Evolutionary conservation across 2,113 vertebrate genomes (phyloP).

Genomic region (Chelonoidis abingdonii): DNA sequence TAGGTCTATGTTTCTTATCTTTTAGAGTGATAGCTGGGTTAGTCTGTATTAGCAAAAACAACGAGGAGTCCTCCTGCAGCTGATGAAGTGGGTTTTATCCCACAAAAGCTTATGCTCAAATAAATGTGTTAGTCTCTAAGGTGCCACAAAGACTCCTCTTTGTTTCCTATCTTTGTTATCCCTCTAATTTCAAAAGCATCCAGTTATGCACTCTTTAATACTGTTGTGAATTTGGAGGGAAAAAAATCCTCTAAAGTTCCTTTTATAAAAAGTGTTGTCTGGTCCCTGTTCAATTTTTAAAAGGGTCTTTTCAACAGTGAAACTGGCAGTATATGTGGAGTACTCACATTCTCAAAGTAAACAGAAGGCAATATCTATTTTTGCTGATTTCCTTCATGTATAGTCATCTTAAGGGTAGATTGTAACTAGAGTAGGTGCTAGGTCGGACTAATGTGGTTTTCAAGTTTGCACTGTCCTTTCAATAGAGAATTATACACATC

Average conservation of each 20-base stretch:
- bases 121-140: too few relatives aligned
- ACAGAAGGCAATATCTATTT: background rate
- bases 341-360: background rate
- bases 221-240: background rate
- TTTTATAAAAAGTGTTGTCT: background rate
- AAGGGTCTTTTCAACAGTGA: background rate
- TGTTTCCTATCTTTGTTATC: background rate
- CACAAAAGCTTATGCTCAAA: too few relatives aligned
- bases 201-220: background rate
- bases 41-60: too few relatives aligned
- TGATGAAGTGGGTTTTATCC: too few relatives aligned
- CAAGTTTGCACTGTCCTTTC: accelerated
- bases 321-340: background rate
- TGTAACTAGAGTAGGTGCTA: background rate
- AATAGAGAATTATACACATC: background rate
- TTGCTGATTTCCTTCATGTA: background rate
- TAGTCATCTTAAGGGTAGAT: background rate
- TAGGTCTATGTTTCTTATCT: background rate
- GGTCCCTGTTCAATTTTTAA: background rate
- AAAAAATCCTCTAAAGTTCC: background rate
- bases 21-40: too few relatives aligned
- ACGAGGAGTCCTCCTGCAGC: too few relatives aligned
- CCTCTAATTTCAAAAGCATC: accelerated
- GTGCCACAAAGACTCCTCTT: too few relatives aligned
- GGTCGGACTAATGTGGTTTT: background rate